Evolutionary conservation across 2,888 invertebrate genomes (phyloP), one percentile per base, ranked within the genome.

Genomic region (Timandra comae): DNA sequence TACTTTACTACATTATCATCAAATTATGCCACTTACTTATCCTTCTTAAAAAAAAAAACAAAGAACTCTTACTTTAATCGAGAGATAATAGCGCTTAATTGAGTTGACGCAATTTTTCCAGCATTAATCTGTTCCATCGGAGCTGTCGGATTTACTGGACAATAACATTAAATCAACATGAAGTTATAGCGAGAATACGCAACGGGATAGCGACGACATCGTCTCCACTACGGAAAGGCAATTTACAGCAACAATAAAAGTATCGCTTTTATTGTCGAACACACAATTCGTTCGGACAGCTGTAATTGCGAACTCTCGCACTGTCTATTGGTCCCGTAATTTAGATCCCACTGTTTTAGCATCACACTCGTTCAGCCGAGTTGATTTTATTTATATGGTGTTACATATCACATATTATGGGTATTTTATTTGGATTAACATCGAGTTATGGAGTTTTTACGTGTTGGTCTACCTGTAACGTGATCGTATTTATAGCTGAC

Each of bases 161-260:
- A 68, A 70, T 72, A 71, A 72, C 66, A 59, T 61, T 73, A 71
- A 69, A 71, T 73, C 70, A 70, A 64, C 59, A 64, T 62, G 62
- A 69, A 68, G 66, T 65, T 70, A 65, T 63, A 52, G 67, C 53
- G 52, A 56, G 60, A 57, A 53, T 55, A 64, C 65, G 65, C 61
- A 57, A 56, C 65, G 64, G 47, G 52, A 43, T 62, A 62, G 66
- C 71, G 66, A 62, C 67, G 70, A 63, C 71, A 59, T 61, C 59
- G 64, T 57, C 66, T 54, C 67, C 58, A 63, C 68, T 61, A 62
- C 63, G 63, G 56, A 58, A 56, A 56, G 62, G 62, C 66, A 68
- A 75, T 76, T 79, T 80, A 79, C 75, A 67, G 68, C 70, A 62
- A 68, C 76, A 77, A 79, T 81, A 80, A 81, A 81, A 79, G 79